Conservation (phyloP, 2,797 vertebrate species). For the Pterois miles region DNA sequence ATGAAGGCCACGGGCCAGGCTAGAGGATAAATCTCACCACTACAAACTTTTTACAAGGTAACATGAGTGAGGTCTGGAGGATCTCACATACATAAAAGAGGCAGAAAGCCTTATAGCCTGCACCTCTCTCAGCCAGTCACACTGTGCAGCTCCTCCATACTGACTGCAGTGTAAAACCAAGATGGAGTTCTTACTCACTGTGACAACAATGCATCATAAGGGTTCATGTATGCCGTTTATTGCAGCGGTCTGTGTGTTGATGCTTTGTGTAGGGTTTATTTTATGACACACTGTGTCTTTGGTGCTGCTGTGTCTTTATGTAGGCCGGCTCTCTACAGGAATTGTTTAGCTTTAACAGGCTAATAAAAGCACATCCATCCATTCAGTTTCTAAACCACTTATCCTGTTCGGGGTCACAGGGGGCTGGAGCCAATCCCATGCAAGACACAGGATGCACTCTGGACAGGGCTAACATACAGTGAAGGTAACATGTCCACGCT, state of each 20-base stretch:
- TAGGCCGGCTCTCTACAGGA: slow-evolving; percentile 1
- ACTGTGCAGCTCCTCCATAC: slow-evolving; percentile 7
- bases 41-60: slow-evolving; percentile 74
- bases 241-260: background rate
- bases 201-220: background rate
- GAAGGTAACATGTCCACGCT: background rate
- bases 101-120: slow-evolving; percentile 22
- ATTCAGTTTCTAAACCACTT: slow-evolving; percentile 33
- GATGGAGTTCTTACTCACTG: slow-evolving; percentile 37
- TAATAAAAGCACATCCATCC: slow-evolving; percentile 41
- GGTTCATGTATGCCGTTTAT: background rate
- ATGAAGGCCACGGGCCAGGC: slow-evolving; percentile 49
- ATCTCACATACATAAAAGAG: slow-evolving; percentile 34
- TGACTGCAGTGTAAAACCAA: slow-evolving; percentile 3
- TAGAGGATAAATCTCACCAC: slow-evolving; percentile 60
- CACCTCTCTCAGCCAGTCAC: background rate
- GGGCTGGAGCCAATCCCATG: slow-evolving; percentile 2
- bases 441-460: slow-evolving; percentile 10
- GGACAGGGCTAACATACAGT: background rate
- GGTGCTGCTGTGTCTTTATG: background rate
- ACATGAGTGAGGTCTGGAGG: slow-evolving; percentile 58
- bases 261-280: slow-evolving; percentile 9
- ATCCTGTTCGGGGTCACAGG: slow-evolving; percentile 24
- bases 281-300: slow-evolving; percentile 10
- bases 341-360: slow-evolving; percentile 42